These are phyloP conservation scores for Sorex fumeus DNA, from an alignment of 2,113 vertebrate genomes.

Conservation along the genomic window DNA sequence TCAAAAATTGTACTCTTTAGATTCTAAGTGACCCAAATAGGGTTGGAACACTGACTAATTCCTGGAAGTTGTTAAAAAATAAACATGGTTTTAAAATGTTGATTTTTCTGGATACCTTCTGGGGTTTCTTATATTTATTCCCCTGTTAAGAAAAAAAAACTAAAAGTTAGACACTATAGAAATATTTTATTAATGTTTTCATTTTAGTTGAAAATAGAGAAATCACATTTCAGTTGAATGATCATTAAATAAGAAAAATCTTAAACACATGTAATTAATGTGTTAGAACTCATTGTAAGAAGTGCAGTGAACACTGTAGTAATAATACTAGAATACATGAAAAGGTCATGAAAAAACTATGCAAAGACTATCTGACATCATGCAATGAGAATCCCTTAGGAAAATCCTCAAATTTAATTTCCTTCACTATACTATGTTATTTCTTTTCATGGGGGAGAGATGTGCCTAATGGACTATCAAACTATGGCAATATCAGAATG, in stretches of 20 bases:
- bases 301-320: background rate
- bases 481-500: background rate
- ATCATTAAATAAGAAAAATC: background rate
- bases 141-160: background rate
- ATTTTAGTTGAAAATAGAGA: too few relatives aligned
- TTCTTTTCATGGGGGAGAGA: background rate
- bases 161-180: background rate
- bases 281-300: background rate
- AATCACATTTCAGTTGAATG: too few relatives aligned
- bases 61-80: background rate
- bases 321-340: slow-evolving; percentile 20
- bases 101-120: background rate
- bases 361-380: background rate
- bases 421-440: background rate
- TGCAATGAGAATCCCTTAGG: background rate
- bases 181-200: too few relatives aligned
- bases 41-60: background rate
- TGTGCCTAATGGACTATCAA: background rate
- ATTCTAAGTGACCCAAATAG: background rate
- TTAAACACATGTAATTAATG: background rate
- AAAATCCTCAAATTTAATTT: background rate
- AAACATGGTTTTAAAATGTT: background rate
- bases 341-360: background rate
- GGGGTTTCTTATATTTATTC: background rate
- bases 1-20: background rate